phyloP scores from a whole-genome alignment of 2,797 vertebrate genomes.

The Merluccius polli region DNA sequence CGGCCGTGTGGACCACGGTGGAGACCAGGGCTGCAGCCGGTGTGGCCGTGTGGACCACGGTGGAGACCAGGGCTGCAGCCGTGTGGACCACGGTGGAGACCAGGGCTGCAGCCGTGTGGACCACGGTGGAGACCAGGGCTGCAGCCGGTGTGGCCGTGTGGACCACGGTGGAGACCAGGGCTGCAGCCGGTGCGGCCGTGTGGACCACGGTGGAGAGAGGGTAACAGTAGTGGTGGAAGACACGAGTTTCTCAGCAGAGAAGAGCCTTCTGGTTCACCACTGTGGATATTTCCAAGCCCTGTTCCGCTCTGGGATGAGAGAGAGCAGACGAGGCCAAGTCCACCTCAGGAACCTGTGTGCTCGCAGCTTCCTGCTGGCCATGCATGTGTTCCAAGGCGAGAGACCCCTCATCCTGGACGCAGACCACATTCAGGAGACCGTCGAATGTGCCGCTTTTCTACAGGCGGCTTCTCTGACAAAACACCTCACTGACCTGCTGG shows the following conservation, averaged over 20 bases:
- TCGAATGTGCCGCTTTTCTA: constrained; percentile 88
- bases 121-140: background rate
- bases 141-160: constrained; percentile 29
- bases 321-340: constrained; percentile 82
- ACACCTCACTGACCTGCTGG: constrained; percentile 77
- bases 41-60: constrained; percentile 34
- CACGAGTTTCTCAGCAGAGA: constrained; percentile 78
- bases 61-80: constrained; percentile 36
- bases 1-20: constrained; percentile 9
- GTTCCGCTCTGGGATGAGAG: constrained; percentile 91
- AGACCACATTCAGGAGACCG: constrained; percentile 82
- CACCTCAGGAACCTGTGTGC: constrained; percentile 73
- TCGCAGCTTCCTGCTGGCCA: constrained; percentile 75
- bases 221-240: constrained; percentile 78
- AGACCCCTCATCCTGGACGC: constrained; percentile 67
- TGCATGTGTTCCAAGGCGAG: constrained; percentile 77
- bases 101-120: constrained; percentile 22
- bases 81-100: too few relatives aligned
- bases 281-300: constrained; percentile 90
- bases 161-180: constrained; percentile 35
- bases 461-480: constrained; percentile 78
- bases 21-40: background rate
- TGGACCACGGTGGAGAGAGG: constrained; percentile 19
- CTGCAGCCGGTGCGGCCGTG: constrained; percentile 23
- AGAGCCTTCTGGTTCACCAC: constrained; percentile 73